These are phyloP conservation scores for Tiphia femorata DNA, from an alignment of 2,888 invertebrate species.

Conservation along the genomic window DNA sequence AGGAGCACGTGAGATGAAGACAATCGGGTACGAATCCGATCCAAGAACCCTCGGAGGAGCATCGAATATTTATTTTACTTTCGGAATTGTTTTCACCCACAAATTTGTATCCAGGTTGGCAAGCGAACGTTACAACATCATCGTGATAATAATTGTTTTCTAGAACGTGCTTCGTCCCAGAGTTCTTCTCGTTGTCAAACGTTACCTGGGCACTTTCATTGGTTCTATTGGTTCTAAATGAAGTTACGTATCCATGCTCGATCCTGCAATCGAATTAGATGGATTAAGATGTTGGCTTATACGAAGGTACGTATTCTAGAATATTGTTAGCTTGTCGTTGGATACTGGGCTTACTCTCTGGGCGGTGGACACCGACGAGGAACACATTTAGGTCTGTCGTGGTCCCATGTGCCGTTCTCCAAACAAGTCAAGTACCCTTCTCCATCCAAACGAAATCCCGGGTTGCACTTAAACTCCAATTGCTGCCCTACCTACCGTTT, in stretches of 20 bases:
- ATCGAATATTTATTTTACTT: slow-evolving; percentile 63
- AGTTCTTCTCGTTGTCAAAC: no score
- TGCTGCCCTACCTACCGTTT: slow-evolving; percentile 67
- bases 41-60: slow-evolving; percentile 76
- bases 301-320: not conserved
- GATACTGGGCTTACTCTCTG: slow-evolving; percentile 21
- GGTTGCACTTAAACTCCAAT: slow-evolving; percentile 71
- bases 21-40: slow-evolving; percentile 74
- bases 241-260: slow-evolving; percentile 38
- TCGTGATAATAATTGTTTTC: slow-evolving; percentile 35
- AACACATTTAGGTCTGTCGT: slow-evolving; percentile 66
- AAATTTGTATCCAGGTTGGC: slow-evolving; percentile 53
- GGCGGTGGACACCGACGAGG: slow-evolving; percentile 67
- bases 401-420: slow-evolving; percentile 72
- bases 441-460: slow-evolving; percentile 68
- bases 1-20: slow-evolving; percentile 45
- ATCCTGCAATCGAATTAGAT: slow-evolving; percentile 31
- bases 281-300: not conserved
- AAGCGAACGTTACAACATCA: slow-evolving; percentile 47
- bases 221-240: slow-evolving; percentile 8
- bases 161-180: not conserved
- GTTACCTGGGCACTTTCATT: slow-evolving; percentile 11
- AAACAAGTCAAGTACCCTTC: slow-evolving; percentile 71
- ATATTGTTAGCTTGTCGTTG: not conserved
- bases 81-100: slow-evolving; percentile 40